These are phyloP conservation scores for Peromyscus maniculatus DNA, from an alignment of 2,113 vertebrate genomes.

Conservation along the genomic window DNA sequence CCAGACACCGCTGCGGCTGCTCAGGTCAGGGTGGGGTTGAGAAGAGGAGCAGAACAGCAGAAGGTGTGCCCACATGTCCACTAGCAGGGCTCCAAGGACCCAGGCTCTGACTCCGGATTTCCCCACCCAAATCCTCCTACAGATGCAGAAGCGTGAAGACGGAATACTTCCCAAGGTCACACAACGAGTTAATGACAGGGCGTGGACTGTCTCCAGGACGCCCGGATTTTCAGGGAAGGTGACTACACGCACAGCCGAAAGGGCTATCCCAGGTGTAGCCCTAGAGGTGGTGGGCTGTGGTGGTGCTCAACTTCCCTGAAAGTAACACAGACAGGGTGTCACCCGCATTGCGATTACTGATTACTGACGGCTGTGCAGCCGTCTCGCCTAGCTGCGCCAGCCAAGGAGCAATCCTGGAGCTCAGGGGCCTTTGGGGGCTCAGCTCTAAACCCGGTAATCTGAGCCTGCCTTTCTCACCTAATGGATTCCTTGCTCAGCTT, in stretches of 20 bases:
- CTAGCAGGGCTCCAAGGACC: neutral
- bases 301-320: neutral
- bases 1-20: neutral
- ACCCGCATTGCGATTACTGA: neutral
- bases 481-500: neutral
- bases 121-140: neutral
- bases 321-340: neutral
- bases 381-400: neutral
- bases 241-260: neutral
- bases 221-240: neutral
- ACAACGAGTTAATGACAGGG: neutral
- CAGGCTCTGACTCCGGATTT: neutral
- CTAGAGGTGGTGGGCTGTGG: neutral
- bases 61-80: too few species aligned
- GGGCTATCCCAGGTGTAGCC: neutral
- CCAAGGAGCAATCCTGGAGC: neutral
- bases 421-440: neutral
- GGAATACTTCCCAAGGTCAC: neutral
- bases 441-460: neutral
- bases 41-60: neutral
- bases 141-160: neutral
- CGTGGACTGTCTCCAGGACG: neutral
- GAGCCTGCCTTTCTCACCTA: slow-evolving; percentile 13
- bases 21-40: neutral
- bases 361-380: neutral